phyloP scores from a whole-genome alignment of 2,888 invertebrate genomes.

The Dendrolimus pini region DNA sequence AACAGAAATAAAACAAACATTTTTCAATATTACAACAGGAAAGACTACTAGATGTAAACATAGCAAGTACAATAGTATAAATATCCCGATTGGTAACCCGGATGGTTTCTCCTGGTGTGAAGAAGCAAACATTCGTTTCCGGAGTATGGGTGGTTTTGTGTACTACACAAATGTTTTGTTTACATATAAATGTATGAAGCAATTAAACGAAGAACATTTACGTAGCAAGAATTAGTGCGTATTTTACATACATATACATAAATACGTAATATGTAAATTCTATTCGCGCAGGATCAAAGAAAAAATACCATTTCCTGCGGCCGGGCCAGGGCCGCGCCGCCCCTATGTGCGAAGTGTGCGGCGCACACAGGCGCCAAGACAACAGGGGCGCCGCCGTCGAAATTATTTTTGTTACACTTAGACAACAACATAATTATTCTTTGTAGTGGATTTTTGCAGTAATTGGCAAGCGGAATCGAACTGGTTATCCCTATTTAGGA shows the following conservation, averaged over 20 bases:
- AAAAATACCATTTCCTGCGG: not conserved
- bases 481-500: no score
- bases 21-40: not conserved
- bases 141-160: not conserved
- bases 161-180: not conserved
- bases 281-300: not conserved
- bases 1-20: not conserved
- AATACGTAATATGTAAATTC: not conserved
- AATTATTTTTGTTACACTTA: no score
- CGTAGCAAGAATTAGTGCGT: not conserved
- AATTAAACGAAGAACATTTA: not conserved
- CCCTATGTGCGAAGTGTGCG: no score
- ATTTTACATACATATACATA: not conserved
- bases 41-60: not conserved
- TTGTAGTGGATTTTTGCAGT: no score
- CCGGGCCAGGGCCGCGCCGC: no score
- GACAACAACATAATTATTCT: no score
- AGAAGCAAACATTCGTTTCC: not conserved
- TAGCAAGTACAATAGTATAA: not conserved
- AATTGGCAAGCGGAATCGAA: no score
- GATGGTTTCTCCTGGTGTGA: not conserved
- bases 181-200: not conserved
- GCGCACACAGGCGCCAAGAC: no score
- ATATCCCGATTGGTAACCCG: not conserved
- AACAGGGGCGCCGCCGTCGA: no score